Base-by-base conservation (phyloP, 2,113 vertebrate genomes). In the Bagarius yarrelli region DNA sequence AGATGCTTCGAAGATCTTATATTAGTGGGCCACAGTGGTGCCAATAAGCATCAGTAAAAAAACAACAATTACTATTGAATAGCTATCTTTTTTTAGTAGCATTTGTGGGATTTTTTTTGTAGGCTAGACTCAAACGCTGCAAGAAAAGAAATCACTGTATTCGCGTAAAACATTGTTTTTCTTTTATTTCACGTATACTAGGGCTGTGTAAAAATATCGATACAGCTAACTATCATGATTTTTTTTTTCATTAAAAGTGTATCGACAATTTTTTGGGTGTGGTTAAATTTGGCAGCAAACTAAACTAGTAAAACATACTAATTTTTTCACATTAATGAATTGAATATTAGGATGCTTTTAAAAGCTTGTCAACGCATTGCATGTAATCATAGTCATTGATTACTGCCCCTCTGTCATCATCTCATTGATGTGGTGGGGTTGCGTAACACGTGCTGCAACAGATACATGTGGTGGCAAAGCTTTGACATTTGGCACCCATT, bases 401-500 rank as follows among this genome's bases (percentile, higher is more conserved):
- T 69, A 50, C 67, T 72, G 25, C 67, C 52, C 32, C 13, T 13
- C 12, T 30, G 9, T 56, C 44, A 70, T 84, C 27, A 60, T 79
- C 75, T 60, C 64, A 74, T 83, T 87, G 86, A 76, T 11, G 34
- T 61, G 56, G 60, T 63, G 60, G 79, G 69, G 66, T 67, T 67
- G 76, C 78, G 79, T 53, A 87, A 81, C 91, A 69, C 4, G 88
- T 89, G 89, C 84, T 74, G 83, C 86, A 89, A 87, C 92, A 92
- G 91, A 93, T 93, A 92, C 84, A 57, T 2, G 27, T 81, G 86
- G 85, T 86, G 86, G 83, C 82, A 71, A 81, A 85, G 75, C 61
- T 79, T 87, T 87, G 88, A 87, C 90, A 90, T 85, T 73, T 76
- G 12, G 44, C 85, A 4, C 80, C 86, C 79, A 82, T 94, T 94